A percentile compares a stretch with the other conserved stretches of the same genome.
These are phyloP conservation scores for Amblyopsis hoosieri DNA, from an alignment of 2,797 vertebrate species.

Conservation along the genomic window DNA sequence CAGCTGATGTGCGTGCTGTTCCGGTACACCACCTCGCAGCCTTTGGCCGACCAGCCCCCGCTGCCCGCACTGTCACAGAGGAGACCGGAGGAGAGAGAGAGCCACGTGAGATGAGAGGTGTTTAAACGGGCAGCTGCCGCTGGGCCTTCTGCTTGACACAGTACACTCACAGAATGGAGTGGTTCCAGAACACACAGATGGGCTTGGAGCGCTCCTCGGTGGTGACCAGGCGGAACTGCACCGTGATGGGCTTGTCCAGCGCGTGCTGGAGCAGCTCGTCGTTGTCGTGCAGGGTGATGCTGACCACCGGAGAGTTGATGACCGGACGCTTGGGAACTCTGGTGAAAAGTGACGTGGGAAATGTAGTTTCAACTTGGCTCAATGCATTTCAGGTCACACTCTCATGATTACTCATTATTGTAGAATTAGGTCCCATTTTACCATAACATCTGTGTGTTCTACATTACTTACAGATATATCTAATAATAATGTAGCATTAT, in stretches of 20 bases:
- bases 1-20: slow-evolving; percentile 94
- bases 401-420: too few relatives aligned
- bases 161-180: slow-evolving; percentile 86
- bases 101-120: background rate
- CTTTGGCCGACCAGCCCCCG: slow-evolving; percentile 92
- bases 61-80: slow-evolving; percentile 68
- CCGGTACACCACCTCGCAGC: slow-evolving; percentile 91
- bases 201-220: slow-evolving; percentile 94
- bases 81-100: background rate
- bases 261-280: slow-evolving; percentile 77
- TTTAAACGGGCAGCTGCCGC: background rate
- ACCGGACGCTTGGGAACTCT: slow-evolving; percentile 93
- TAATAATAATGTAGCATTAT: too few relatives aligned
- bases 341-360: slow-evolving; percentile 3
- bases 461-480: too few relatives aligned
- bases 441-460: too few relatives aligned
- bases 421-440: too few relatives aligned
- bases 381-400: too few relatives aligned
- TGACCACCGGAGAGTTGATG: slow-evolving; percentile 95
- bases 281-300: slow-evolving; percentile 87
- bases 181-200: slow-evolving; percentile 98
- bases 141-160: background rate
- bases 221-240: slow-evolving; percentile 91
- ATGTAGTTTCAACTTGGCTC: too few relatives aligned
- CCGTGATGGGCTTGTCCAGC: slow-evolving; percentile 88